Evolutionary conservation across 2,888 invertebrate species (phyloP), one percentile per base, ranked within the genome.

Genomic region (Pterostichus madidus): DNA sequence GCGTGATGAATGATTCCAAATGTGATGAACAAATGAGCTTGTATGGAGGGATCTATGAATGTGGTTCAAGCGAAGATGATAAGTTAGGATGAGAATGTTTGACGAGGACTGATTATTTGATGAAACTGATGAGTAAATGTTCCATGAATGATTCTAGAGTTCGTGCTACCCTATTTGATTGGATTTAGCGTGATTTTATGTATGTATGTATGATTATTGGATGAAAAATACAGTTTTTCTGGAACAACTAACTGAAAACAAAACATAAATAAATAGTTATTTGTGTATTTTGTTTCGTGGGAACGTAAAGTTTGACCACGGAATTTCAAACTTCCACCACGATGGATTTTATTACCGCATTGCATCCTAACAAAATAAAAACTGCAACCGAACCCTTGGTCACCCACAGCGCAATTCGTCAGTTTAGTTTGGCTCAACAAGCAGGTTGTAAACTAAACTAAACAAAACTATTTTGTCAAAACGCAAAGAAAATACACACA

Each of bases 321-420:
- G 68, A 32, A 64, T 11, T 32, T n/a, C 64, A 32, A 64, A 64
- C 64, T 32, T 49, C 8, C n/a, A 56, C 15, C 39, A 46, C 17
- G 11, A 11, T 44, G 46, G 64, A 53, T 83, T 83, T 83, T 83
- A 83, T 83, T 76, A 77, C 83, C 61, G 46, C 15, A 46, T 75
- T 56, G 31, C 11, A 68, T 83, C 83, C 83, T 83, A 83, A 83
- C 46, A 83, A 83, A 83, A 83, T 83, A 83, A 52, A 83, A 83
- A 71, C 80, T 56, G 68, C 76, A 64, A 53, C 64, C 24, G 31
- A 13, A 17, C 32, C 52, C 15, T 32, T 53, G 73, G 77, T 77
- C 83, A 83, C 83, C 83, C 83, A 77, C 83, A 64, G 83, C 31
- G 83, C 83, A 83, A 83, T 83, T 77, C 64, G 76, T 61, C 76